These are phyloP conservation scores for Falco punctatus DNA, from an alignment of 2,113 vertebrate genomes.

Conservation along the genomic window DNA sequence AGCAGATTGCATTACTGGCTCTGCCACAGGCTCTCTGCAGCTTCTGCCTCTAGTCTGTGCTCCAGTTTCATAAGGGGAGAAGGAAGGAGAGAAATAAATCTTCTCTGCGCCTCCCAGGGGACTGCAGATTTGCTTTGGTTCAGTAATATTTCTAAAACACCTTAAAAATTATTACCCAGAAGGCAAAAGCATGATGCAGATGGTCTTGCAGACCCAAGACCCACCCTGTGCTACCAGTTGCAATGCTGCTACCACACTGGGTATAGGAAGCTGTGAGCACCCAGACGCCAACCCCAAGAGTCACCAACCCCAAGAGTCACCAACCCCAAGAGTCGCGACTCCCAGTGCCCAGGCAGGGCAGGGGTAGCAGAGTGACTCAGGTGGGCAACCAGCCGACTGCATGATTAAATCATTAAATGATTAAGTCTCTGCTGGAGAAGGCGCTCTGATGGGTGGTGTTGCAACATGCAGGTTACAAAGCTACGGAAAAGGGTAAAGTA, in stretches of 20 bases:
- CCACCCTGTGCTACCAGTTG: neutral
- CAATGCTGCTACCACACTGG: fast-evolving
- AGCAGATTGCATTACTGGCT: slow-evolving; percentile 23
- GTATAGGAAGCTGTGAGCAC: neutral
- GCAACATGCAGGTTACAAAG: neutral
- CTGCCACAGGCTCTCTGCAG: slow-evolving; percentile 4
- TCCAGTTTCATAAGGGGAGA: neutral
- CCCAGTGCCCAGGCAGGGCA: neutral
- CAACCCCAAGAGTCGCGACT: neutral
- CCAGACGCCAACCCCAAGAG: neutral
- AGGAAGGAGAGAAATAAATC: slow-evolving; percentile 20
- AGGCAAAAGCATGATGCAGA: neutral
- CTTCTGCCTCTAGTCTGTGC: neutral
- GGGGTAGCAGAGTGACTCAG: neutral
- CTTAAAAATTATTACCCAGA: neutral
- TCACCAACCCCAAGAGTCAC: neutral
- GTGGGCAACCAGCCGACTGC: neutral
- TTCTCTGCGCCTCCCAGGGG: neutral
- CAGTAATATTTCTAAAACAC: neutral
- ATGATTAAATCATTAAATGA: neutral
- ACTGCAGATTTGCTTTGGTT: neutral
- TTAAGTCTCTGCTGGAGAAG: neutral
- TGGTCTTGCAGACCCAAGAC: neutral
- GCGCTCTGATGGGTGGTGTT: neutral
- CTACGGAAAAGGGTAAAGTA: neutral